Base-by-base conservation (phyloP, 2,797 vertebrate species). In the Sebastes steindachneri region DNA sequence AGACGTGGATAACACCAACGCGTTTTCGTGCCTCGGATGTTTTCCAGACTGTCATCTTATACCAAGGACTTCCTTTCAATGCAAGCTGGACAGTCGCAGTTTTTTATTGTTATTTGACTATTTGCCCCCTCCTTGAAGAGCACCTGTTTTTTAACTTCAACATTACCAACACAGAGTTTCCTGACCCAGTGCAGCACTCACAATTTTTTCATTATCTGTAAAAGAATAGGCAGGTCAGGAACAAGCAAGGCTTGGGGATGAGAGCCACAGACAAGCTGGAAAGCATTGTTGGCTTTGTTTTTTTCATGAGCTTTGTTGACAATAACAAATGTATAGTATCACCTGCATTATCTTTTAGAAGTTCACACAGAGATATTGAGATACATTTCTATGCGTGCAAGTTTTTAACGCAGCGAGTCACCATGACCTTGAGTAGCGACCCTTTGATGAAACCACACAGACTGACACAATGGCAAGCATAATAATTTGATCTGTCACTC, bases 401-500 rank as follows among this genome's bases (percentile, higher is more conserved):
- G 23, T 69, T 57, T 75, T 63, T 54, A 60, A 57, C 64, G 59
- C 26, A 67, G 41, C 4, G 29, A 69, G 48, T 75, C 68, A n/a
- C 19, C 21, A 15, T 33, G 75, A 70, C 65, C 68, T 63, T 58
- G 10, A 23, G 21, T 41, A 14, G 26, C 5, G 17, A 45, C 12
- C 48, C 11, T 54, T 51, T 23, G 19, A 66, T 70, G 12, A 75
- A 71, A 55, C 37, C 45, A 45, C 53, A 41, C 19, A 41, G 26
- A 59, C 6, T 35, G 11, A 72, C 15, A 63, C 28, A 70, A 51
- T 31, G 17, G 54, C 14, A 53, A 77, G 21, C 12, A 26, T 41
- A n/a, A 73, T 41, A 73, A 68, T 68, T 66, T 41, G 1, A 41
- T 76, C 25, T 63, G 25, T 57, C 25, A 26, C 54, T 63, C 54